Base-by-base conservation (phyloP, 2,888 invertebrate genomes). In the Thera obeliscata region DNA sequence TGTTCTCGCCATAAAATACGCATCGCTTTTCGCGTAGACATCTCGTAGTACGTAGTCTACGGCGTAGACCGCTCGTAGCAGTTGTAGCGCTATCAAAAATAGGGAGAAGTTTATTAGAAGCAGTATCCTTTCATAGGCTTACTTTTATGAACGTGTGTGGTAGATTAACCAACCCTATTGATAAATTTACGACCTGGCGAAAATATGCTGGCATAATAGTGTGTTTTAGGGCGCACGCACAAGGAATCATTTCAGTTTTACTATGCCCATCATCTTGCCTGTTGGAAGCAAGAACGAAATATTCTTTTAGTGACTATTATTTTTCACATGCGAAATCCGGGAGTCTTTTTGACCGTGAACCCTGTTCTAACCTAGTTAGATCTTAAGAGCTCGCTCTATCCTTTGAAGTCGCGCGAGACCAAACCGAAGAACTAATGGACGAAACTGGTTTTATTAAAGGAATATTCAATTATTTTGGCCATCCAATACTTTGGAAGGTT, bases 1-100 rank as follows among this genome's bases (percentile, higher is more conserved):
- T 58, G 69, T 65, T 60, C 62, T 68, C 49, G 57, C 50, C 46
- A 68, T 68, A 64, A 71, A 67, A 66, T 58, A 41, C 62, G 61
- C 49, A 56, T 46, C 46, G 56, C 56, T 48, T 64, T 56, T 57
- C 46, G 64, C 67, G 64, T 64, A 70, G 64, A 64, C 55, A 33
- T 52, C 50, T 50, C 50, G 22, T 50, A 69, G 56, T 41, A 46
- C 9, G 6, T 46, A 56, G 22, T n/a, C 56, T 59, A 62, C 62
- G 50, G 58, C 61, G 58, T 69, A 69, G 68, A 57, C 58, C 61
- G 35, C 54, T 61, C 57, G 63, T 66, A 70, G 56, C 56, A 22
- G 41, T 56, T 43, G 43, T 43, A 43, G 61, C 62, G 50, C 50
- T 69, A 66, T 69, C 69, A 66, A 59, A 38, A 43, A 52, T 63